phyloP scores from a whole-genome alignment of 2,888 invertebrate species.

The Andrena marginata region DNA sequence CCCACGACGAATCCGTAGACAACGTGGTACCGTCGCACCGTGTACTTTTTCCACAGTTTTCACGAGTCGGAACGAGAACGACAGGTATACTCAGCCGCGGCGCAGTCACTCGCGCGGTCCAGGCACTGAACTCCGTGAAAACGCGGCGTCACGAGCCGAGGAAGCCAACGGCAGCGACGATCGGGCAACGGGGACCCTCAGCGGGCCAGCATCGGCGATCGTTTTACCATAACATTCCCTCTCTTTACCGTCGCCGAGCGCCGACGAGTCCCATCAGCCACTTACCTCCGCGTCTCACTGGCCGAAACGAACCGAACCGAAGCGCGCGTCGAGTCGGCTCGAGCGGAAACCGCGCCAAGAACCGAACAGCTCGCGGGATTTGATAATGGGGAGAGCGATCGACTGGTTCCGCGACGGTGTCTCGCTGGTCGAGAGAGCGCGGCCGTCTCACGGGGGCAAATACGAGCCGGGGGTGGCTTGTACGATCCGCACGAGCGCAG shows the following conservation, averaged over 20 bases:
- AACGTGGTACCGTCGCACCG: constrained; percentile 47
- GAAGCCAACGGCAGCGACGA: background rate
- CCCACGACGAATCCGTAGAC: constrained; percentile 61
- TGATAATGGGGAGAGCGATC: background rate
- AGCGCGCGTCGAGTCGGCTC: no score
- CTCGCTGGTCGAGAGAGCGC: background rate
- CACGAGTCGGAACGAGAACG: constrained; percentile 10
- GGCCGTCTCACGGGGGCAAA: constrained; percentile 2
- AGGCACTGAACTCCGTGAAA: constrained; percentile 22
- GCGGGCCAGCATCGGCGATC: background rate
- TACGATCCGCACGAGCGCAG: constrained; percentile 71
- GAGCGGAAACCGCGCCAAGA: background rate
- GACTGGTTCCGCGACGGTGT: background rate
- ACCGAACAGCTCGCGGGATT: background rate
- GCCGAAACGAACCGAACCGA: background rate
- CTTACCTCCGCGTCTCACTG: background rate
- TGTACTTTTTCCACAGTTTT: constrained; percentile 62
- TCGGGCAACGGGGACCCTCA: background rate
- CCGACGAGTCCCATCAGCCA: no score
- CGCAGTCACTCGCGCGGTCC: constrained; percentile 59
- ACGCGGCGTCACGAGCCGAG: background rate
- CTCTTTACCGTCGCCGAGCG: background rate
- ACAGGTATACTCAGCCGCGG: background rate
- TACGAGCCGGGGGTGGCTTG: constrained; percentile 39
- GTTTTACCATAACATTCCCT: background rate